phyloP scores from a whole-genome alignment of 2,888 invertebrate species.

The Tinea trinotella region DNA sequence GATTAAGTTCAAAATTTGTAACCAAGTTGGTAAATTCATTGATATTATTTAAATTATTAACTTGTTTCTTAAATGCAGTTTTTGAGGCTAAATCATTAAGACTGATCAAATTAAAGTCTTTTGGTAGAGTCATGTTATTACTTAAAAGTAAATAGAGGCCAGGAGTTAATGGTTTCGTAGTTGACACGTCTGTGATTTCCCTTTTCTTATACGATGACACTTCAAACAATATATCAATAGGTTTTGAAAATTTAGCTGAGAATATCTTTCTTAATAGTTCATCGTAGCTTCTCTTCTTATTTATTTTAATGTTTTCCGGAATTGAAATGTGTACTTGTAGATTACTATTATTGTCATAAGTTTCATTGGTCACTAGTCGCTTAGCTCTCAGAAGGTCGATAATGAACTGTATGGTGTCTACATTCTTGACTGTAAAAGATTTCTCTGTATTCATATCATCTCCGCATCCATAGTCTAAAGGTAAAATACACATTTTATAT shows the following conservation, averaged over 20 bases:
- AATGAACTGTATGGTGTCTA: constrained; percentile 46
- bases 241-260: constrained; percentile 43
- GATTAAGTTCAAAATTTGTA: no score
- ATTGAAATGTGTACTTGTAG: constrained; percentile 46
- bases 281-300: constrained; percentile 28
- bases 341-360: neutral
- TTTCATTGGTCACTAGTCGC: constrained; percentile 20
- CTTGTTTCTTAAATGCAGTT: neutral
- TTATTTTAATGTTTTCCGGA: constrained; percentile 30
- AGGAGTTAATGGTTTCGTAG: constrained; percentile 28
- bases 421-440: constrained; percentile 44
- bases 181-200: no score
- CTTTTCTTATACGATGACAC: constrained; percentile 38
- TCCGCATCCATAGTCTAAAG: no score
- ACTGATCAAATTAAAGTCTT: constrained; percentile 35
- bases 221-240: constrained; percentile 52
- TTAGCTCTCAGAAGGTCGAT: constrained; percentile 40
- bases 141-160: constrained; percentile 44
- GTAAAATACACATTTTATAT: no score
- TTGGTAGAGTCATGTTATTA: constrained; percentile 28
- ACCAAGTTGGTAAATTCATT: no score
- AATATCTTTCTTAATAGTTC: constrained; percentile 40
- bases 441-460: constrained; percentile 21
- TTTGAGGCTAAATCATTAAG: constrained; percentile 23
- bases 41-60: neutral